A percentile compares a stretch with the other conserved stretches of the same genome.
Evolutionary conservation across 2,797 vertebrate species (phyloP).

Genomic region (Tokudaia tokunoshimensis): DNA sequence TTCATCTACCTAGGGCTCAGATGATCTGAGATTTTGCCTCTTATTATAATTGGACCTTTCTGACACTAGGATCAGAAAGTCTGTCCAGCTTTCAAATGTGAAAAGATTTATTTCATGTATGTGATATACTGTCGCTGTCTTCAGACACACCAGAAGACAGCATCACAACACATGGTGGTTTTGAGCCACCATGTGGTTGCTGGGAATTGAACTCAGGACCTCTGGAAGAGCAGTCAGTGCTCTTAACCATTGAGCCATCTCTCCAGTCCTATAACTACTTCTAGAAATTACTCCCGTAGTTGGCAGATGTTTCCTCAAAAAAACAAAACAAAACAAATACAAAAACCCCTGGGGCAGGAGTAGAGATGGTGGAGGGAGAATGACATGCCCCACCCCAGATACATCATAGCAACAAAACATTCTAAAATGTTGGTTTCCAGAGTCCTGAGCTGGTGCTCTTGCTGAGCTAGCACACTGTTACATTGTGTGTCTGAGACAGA

Average conservation of each 20-base stretch:
- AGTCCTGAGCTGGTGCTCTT: background rate
- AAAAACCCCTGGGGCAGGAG: background rate
- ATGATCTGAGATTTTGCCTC: constrained; percentile 19
- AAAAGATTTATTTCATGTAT: background rate
- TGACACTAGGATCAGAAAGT: constrained; percentile 33
- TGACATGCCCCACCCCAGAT: background rate
- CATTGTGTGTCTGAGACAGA: constrained; percentile 41
- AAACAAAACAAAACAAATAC: background rate
- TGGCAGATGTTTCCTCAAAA: background rate
- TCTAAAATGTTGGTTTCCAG: background rate
- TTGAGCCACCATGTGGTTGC: no score
- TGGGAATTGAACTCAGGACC: no score
- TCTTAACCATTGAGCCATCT: no score
- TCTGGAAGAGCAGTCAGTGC: no score
- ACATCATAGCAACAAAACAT: background rate
- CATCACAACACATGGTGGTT: no score
- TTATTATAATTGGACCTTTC: constrained; percentile 45
- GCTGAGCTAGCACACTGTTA: no score
- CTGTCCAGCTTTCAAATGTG: background rate
- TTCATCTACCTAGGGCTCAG: background rate
- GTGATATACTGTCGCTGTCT: no score
- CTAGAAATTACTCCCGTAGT: background rate
- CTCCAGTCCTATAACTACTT: background rate
- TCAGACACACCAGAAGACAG: no score
- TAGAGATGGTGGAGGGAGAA: background rate